A percentile compares a stretch with the other conserved stretches of the same genome.
phyloP scores from a whole-genome alignment of 2,888 invertebrate species.

The Philereme vetulata region DNA sequence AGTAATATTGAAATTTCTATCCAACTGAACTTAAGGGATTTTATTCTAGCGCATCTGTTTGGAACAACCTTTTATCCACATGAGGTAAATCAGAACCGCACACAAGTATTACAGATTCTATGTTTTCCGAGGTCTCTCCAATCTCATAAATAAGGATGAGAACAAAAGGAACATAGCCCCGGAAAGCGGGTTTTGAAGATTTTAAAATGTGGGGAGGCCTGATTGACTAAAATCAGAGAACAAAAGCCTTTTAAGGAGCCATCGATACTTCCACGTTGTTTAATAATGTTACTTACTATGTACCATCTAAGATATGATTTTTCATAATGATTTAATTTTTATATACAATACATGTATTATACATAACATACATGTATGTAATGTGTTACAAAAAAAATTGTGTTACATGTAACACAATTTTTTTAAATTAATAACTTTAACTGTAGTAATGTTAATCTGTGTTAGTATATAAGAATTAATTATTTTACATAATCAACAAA shows the following conservation, averaged over 20 bases:
- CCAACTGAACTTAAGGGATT: slow-evolving; percentile 17
- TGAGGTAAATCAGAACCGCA: slow-evolving; percentile 24
- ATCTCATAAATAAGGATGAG: slow-evolving; percentile 66
- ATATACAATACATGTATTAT: too few species aligned
- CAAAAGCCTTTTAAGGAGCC: slow-evolving; percentile 17
- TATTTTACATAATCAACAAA: too few species aligned
- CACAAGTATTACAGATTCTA: slow-evolving; percentile 17
- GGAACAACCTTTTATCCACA: slow-evolving; percentile 21
- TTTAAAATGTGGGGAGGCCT: slow-evolving; percentile 61
- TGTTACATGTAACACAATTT: too few species aligned
- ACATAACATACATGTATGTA: too few species aligned
- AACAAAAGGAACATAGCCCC: slow-evolving; percentile 47
- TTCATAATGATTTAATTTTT: too few species aligned
- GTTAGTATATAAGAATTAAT: too few species aligned
- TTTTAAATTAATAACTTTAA: too few species aligned
- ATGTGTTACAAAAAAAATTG: too few species aligned
- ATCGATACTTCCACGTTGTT: slow-evolving; percentile 37
- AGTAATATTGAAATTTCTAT: slow-evolving; percentile 17
- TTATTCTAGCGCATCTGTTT: slow-evolving; percentile 16
- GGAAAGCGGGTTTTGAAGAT: slow-evolving; percentile 51
- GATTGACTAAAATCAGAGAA: slow-evolving; percentile 59
- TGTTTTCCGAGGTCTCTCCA: slow-evolving; percentile 51
- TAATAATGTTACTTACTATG: too few species aligned
- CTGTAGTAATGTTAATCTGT: too few species aligned
- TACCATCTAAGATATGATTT: too few species aligned